A percentile compares a stretch with the other conserved stretches of the same genome.
phyloP scores from a whole-genome alignment of 1,140 invertebrate genomes.

The Fopius arisanus region DNA sequence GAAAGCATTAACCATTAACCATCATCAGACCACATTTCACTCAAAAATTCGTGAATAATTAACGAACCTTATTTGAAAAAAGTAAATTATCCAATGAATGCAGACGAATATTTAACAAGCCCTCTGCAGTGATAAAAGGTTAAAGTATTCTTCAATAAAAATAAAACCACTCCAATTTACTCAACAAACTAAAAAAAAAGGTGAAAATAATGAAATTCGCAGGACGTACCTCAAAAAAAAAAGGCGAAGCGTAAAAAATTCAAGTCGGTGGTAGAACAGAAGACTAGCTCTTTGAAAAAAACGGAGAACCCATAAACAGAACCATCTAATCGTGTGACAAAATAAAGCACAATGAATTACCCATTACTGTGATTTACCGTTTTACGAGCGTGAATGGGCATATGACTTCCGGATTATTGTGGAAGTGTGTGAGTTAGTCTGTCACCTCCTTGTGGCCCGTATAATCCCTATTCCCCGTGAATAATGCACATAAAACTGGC shows the following conservation, averaged over 20 bases:
- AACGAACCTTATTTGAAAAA: no score
- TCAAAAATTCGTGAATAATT: no score
- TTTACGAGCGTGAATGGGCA: slow-evolving; percentile 63
- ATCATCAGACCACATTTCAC: no score
- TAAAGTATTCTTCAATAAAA: no score
- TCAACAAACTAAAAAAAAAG: neutral
- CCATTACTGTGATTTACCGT: slow-evolving; percentile 54
- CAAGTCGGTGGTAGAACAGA: neutral
- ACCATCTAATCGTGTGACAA: slow-evolving; percentile 26
- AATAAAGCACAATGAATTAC: neutral
- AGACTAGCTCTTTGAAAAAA: neutral
- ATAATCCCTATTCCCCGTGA: neutral
- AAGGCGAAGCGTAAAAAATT: neutral
- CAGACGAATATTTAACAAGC: no score
- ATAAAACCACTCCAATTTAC: no score
- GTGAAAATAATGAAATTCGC: neutral
- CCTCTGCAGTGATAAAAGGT: no score
- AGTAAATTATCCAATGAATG: no score
- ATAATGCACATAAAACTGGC: neutral
- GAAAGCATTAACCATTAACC: no score
- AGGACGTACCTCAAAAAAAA: slow-evolving; percentile 17
- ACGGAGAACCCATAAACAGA: slow-evolving; percentile 31
- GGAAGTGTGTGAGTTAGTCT: slow-evolving; percentile 6
- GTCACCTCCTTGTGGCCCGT: neutral
- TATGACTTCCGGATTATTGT: slow-evolving; percentile 54